Evolutionary conservation across 2,888 invertebrate genomes (phyloP), one percentile per base, ranked within the genome.

Genomic region (Cactoblastis cactorum): DNA sequence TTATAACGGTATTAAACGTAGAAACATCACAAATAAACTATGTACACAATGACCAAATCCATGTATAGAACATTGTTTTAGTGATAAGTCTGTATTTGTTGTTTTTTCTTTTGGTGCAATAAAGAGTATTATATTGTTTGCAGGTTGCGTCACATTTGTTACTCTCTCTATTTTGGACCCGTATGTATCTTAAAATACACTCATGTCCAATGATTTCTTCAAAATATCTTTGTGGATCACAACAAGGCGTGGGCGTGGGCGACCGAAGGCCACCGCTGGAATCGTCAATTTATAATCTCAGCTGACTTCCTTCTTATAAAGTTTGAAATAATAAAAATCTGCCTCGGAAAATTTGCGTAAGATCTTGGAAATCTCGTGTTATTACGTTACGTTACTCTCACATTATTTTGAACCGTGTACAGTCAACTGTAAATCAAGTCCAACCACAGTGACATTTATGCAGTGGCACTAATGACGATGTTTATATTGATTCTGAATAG

Each of bases 181-280:
- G 38, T 38, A 17, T 38, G 19, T 11, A 41, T 22, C 12, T 41
- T 6, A 43, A 43, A 43, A 43, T 43, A 41, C 24, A 9, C 14
- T 1, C 17, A 32, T 5, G 43, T 43, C 28, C 15, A 17, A 43
- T 43, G 43, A 43, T 43, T 43, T 28, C 32, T 43, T 43, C 15
- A 32, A 32, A 43, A 43, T 17, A 43, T 43, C 22, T 41, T 22
- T 43, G 28, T 28, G 8, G 43, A 43, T 43, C 43, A 43, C 43
- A 43, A 43, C 43, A 43, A 22, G 28, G 43, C 32, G 43, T 43
- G 24, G 41, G 41, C 24, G 41, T 15, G 37, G 34, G 37, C 18
- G 17, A 17, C 37, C 18, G 43, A 43, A 43, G 43, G 43, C 43
- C 43, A 43, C 28, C 43, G 28, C 28, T 43, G 43, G 32, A 43